Evolutionary conservation across 2,888 invertebrate species (phyloP).

Genomic region (Troglohyphantes excavatus): DNA sequence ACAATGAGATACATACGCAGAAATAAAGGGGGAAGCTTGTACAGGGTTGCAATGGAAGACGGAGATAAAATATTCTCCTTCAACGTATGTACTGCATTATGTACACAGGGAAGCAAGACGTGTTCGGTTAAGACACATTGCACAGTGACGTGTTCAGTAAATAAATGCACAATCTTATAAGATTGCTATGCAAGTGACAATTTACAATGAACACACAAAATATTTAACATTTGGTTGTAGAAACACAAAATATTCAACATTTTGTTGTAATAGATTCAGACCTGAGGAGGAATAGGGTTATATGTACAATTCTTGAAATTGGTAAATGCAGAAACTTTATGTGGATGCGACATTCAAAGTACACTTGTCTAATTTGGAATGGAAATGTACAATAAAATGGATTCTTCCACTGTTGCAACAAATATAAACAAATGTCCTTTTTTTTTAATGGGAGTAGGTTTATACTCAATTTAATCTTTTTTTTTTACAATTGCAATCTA

Average conservation of each 20-base stretch:
- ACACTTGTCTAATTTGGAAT: neutral
- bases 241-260: conserved; percentile 53
- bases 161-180: conserved; percentile 69
- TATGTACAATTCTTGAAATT: conserved; percentile 58
- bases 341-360: neutral
- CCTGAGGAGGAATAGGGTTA: conserved; percentile 51
- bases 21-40: conserved; percentile 60
- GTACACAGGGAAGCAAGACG: conserved; percentile 27
- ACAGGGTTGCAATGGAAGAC: conserved; percentile 45
- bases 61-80: neutral
- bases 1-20: conserved; percentile 29
- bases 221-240: conserved; percentile 63
- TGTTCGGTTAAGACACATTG: conserved; percentile 62
- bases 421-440: neutral
- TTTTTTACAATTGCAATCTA: neutral
- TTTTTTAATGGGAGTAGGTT: no score
- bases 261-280: conserved; percentile 68
- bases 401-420: neutral
- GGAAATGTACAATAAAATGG: neutral
- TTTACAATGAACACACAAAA: conserved; percentile 74
- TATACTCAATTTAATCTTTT: neutral
- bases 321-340: conserved; percentile 57
- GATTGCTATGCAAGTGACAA: conserved; percentile 60
- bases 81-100: conserved; percentile 20
- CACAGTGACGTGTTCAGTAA: conserved; percentile 70